Evolutionary conservation across 2,888 invertebrate genomes (phyloP), one percentile per base, ranked within the genome.

Genomic region (Euplagia quadripunctaria): DNA sequence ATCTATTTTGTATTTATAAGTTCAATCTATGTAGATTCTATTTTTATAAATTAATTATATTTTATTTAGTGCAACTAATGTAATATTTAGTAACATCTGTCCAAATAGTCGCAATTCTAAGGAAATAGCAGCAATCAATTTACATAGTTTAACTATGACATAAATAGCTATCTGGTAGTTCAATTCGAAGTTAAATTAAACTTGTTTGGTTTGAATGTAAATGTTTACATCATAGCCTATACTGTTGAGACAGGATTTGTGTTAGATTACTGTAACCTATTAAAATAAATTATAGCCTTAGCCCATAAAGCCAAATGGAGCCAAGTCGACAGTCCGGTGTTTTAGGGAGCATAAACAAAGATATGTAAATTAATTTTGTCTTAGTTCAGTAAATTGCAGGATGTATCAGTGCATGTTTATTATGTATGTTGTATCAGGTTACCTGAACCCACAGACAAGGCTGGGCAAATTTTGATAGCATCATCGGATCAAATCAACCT

Each of bases 1-100:
- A 79, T 46, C 66, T 81, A 81, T 76, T 81, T 79, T 68, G 65
- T 80, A 82, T 72, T 73, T 82, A 51, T 82, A 75, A 71, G 82
- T 82, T 80, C 76, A 76, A 58, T 71, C 52, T 71, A 42, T 74
- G 16, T 76, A 75, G 70, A 82, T 78, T 74, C 43, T 79, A 82
- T 82, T 77, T 81, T 83, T 77, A 71, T 76, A 82, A 70, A 75
- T 64, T 41, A 64, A 64, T 41, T 68, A 43, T 71, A 52, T 65
- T 64, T 63, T 46, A 9, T 51, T 73, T 69, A 64, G 11, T n/a
- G 58, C 46, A 64, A 41, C 43, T 61, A 63, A 72, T 49, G 42
- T 51, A 41, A 58, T 20, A 65, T 58, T 12, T 52, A 55, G 17
- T 41, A 52, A 49, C 42, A 42, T 42, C 6, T 61, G 31, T 61